Percentiles rank a stretch among this genome's conserved stretches.
Conservation (phyloP, 2,113 vertebrate species). For the Xiphophorus hellerii region DNA sequence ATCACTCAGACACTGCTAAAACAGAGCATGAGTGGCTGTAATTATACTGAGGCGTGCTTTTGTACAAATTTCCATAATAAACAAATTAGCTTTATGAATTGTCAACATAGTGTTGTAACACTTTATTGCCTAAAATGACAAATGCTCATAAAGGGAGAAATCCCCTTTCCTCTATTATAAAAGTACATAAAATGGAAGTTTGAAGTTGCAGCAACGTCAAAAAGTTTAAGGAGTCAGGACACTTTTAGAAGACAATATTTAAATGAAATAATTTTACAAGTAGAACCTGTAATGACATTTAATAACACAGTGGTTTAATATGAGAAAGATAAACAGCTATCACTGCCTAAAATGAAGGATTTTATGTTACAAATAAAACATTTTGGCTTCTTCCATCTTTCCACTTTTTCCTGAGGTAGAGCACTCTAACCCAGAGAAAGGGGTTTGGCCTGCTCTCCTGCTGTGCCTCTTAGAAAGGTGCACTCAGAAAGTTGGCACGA, state of each 20-base stretch:
- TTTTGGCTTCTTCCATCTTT: slow-evolving; percentile 19
- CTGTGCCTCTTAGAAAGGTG: slow-evolving; percentile 40
- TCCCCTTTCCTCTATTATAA: background rate
- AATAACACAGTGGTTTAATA: background rate
- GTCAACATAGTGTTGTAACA: background rate
- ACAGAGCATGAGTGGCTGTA: background rate
- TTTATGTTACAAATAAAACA: slow-evolving; percentile 8
- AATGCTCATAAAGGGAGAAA: background rate
- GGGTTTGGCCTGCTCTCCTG: slow-evolving; percentile 39
- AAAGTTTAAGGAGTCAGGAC: background rate
- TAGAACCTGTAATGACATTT: background rate
- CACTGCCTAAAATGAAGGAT: background rate
- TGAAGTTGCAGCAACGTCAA: too few species aligned
- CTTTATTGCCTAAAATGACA: background rate
- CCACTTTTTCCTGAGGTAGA: slow-evolving; percentile 31
- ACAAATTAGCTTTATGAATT: background rate
- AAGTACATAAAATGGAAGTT: too few species aligned
- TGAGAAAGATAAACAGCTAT: slow-evolving; percentile 23
- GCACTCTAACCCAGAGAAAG: slow-evolving; percentile 33
- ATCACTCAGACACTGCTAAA: slow-evolving; percentile 6
- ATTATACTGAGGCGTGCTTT: background rate
- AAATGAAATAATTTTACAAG: background rate
- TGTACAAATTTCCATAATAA: background rate
- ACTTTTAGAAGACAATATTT: background rate
- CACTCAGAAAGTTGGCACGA: slow-evolving; percentile 34